Evolutionary conservation across 2,888 invertebrate species (phyloP), one percentile per base, ranked within the genome.

Genomic region (Agonopterix alstromeriana): DNA sequence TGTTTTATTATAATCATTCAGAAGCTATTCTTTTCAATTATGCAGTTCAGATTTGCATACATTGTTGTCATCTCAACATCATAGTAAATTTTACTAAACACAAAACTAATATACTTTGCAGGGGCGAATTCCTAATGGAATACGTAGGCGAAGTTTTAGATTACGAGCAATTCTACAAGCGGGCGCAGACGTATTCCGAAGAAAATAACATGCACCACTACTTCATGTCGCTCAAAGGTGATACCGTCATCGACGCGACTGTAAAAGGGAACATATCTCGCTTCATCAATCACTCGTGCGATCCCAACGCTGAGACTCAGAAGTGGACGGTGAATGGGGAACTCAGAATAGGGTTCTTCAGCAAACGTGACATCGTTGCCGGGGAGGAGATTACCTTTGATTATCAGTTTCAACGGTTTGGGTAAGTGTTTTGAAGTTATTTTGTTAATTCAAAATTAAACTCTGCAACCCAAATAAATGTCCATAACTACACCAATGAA

Each of bases 371-470:
- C 35, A 95, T 99, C 51, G 78, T 90, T 46, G 91, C 93, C 0
- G 97, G 97, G 0, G 98, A 99, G 76, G 99, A 99, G 85, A 94
- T 99, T 47, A 99, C 98, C 0, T 99, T 99, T 82, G 98, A 99
- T 80, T 99, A 99, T 80, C 96, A 98, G 82, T 98, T 98, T 81
- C 97, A 99, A 80, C 91, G 97, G 69, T 98, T 98, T 86, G 98
- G 97, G 96, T 96, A 80, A 83, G 90, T 74, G 48, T 40, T 42
- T 41, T 48, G n/a, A 12, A 8, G n/a, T 17, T 43, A 14, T 27
- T 43, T 12, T 42, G 7, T 42, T 42, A n/a, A 8, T 11, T n/a
- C n/a, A 7, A 36, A 2, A 17, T 3, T 17, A 17, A 17, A 17
- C 0, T 17, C 3, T 17, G 17, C 17, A 17, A 17, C 17, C 17